Evolutionary conservation across 2,797 vertebrate species (phyloP).

Genomic region (Amniataba percoides): DNA sequence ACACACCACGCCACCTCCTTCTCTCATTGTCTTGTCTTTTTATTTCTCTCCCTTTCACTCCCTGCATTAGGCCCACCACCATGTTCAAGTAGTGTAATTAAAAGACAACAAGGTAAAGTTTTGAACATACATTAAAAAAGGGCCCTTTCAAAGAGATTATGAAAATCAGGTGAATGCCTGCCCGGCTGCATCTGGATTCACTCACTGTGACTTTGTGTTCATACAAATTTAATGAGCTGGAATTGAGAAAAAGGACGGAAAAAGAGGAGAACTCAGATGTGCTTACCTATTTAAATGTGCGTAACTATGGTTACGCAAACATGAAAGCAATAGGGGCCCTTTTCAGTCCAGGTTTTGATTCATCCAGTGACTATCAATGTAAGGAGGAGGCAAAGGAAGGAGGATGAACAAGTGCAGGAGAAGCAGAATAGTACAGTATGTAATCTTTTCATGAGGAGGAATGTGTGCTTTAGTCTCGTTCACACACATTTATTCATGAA

Average conservation of each 20-base stretch:
- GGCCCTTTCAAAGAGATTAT: constrained; percentile 61
- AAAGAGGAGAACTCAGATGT: constrained; percentile 73
- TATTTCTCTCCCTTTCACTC: neutral
- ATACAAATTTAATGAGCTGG: constrained; percentile 83
- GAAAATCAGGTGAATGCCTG: constrained; percentile 66
- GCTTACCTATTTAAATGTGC: constrained; percentile 84
- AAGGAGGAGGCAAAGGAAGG: constrained; percentile 62
- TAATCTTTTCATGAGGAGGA: constrained; percentile 45
- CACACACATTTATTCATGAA: constrained; percentile 5
- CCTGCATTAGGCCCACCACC: constrained; percentile 43
- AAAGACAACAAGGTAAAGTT: constrained; percentile 67
- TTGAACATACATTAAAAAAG: constrained; percentile 59
- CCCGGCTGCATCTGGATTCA: constrained; percentile 61
- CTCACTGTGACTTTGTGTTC: constrained; percentile 73
- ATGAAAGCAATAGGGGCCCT: constrained; percentile 81
- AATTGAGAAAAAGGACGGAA: constrained; percentile 72
- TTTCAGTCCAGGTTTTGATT: constrained; percentile 79
- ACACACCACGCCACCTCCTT: neutral
- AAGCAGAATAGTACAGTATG: constrained; percentile 14
- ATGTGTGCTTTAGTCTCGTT: constrained; percentile 9
- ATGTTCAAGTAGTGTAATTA: constrained; percentile 66
- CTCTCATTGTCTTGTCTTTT: constrained; percentile 17
- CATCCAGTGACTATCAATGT: constrained; percentile 72
- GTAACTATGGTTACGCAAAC: constrained; percentile 87
- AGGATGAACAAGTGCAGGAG: constrained; percentile 32